phyloP scores from a whole-genome alignment of 2,797 vertebrate genomes.

The Aotus griseimembra region DNA sequence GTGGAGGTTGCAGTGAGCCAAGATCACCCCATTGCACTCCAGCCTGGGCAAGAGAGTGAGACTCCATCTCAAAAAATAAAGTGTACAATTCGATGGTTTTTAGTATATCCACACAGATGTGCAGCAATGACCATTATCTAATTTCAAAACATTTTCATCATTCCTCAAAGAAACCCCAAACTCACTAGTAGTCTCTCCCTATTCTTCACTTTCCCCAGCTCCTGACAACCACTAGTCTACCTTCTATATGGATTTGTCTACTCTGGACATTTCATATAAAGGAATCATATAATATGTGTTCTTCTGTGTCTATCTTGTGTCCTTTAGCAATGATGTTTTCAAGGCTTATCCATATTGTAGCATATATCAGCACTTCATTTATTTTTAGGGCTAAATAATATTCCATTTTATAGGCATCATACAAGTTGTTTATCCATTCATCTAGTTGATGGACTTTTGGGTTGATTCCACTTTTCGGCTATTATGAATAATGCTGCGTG shows the following conservation, averaged over 20 bases:
- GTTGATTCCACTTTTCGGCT: background rate
- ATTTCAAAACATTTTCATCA: constrained; percentile 21
- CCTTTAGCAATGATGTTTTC: background rate
- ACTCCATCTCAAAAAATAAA: background rate
- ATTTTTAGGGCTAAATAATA: background rate
- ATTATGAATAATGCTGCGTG: background rate
- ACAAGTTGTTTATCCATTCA: background rate
- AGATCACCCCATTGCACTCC: no score
- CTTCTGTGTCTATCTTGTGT: background rate
- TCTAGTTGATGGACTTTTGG: background rate
- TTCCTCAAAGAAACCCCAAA: background rate
- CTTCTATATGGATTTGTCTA: background rate
- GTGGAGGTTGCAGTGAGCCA: no score
- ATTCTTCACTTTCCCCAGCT: background rate
- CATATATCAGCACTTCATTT: background rate
- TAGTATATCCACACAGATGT: background rate
- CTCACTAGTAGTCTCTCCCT: background rate
- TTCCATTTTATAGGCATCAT: background rate
- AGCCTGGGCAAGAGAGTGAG: no score
- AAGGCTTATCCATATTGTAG: background rate
- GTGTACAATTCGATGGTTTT: background rate
- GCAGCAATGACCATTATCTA: background rate
- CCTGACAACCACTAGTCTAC: background rate
- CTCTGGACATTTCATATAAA: background rate
- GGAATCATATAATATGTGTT: background rate